Evolutionary conservation across 2,797 vertebrate species (phyloP).

Genomic region (Chaetodon trifasciatus): DNA sequence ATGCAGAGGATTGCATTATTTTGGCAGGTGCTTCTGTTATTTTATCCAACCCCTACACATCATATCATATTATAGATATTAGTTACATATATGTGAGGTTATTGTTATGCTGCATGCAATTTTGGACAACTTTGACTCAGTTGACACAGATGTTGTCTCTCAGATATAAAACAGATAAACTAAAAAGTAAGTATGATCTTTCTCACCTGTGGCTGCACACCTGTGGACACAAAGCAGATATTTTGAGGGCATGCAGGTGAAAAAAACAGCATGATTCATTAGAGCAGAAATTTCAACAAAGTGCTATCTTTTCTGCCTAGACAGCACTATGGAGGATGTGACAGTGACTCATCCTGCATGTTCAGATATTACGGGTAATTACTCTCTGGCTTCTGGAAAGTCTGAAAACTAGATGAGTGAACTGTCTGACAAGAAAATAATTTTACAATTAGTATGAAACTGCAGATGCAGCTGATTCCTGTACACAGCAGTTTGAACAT

Average conservation of each 20-base stretch:
- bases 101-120: background rate
- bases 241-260: background rate
- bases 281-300: background rate
- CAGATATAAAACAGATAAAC: background rate
- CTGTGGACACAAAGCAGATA: slow-evolving; percentile 21
- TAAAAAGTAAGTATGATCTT: background rate
- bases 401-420: background rate
- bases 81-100: background rate
- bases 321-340: fast-evolving
- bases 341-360: background rate
- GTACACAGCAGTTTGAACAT: no score
- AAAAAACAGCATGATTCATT: background rate
- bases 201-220: slow-evolving; percentile 22
- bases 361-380: background rate
- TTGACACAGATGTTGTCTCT: no score
- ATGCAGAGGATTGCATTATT: background rate
- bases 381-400: background rate
- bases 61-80: background rate
- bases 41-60: background rate
- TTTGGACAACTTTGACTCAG: background rate
- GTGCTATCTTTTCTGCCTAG: background rate
- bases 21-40: background rate
- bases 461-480: background rate
- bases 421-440: background rate
- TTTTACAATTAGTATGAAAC: background rate